phyloP scores from a whole-genome alignment of 2,113 vertebrate genomes.

The Nettapus auritus region DNA sequence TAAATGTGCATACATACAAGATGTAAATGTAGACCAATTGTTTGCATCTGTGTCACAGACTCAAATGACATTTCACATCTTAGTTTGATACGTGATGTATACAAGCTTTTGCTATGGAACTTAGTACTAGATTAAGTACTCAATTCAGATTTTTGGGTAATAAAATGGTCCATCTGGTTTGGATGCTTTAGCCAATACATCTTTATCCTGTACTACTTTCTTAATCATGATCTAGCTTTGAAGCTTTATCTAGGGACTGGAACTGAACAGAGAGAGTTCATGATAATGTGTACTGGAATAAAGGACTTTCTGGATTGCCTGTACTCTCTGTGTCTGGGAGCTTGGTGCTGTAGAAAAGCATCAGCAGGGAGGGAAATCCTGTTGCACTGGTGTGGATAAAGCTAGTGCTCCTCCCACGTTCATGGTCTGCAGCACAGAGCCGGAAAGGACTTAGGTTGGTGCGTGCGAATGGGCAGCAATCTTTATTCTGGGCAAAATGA shows the following conservation, averaged over 20 bases:
- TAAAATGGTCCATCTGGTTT: background rate
- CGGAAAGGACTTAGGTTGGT: background rate
- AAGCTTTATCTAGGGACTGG: background rate
- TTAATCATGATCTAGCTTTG: background rate
- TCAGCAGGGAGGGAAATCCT: background rate
- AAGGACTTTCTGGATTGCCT: background rate
- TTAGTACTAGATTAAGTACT: background rate
- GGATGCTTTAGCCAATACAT: background rate
- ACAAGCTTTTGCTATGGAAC: background rate
- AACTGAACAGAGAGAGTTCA: background rate
- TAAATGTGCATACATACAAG: fast-evolving
- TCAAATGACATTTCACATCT: background rate
- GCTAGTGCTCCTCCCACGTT: background rate
- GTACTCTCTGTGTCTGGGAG: background rate
- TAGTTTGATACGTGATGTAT: background rate
- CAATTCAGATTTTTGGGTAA: background rate
- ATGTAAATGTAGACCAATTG: background rate
- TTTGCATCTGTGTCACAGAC: background rate
- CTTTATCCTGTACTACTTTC: background rate
- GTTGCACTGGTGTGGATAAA: background rate
- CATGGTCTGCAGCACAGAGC: background rate
- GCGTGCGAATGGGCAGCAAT: background rate
- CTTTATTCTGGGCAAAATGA: background rate
- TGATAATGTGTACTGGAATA: background rate
- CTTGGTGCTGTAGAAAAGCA: background rate